Base-by-base conservation (phyloP, 2,888 invertebrate genomes). In the Caenorhabditis wallacei region DNA sequence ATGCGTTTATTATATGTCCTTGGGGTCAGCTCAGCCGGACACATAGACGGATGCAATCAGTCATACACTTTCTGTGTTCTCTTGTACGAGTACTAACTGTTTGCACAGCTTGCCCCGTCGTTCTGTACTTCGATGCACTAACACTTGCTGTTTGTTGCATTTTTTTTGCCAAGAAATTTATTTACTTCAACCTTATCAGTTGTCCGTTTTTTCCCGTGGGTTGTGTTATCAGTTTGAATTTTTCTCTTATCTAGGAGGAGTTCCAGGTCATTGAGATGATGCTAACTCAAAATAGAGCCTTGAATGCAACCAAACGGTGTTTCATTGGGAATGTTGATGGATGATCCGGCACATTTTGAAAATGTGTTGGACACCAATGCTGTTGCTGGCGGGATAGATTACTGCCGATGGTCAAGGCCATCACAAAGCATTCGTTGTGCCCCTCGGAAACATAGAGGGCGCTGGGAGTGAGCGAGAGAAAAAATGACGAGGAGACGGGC, bases 391-490 rank as follows among this genome's bases (percentile, higher is more conserved):
- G 53, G 53, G 61, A 53, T 51, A 71, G 48, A 48, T 43, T 30
- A 26, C 37, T 57, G 48, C 57, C 57, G 68, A 48, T 76, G 76
- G 76, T 76, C 76, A 76, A 76, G 76, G 76, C 68, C 76, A 59
- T 51, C 76, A 68, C 68, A 68, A 37, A 76, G 68, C 66, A 68
- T 53, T 68, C 40, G 74, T 24, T 10, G 7, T 24, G 30, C 26
- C 30, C 46, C 24, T 48, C 76, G 72, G 30, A 72, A 72, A 63
- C 72, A 37, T 63, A 64, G 64, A 57, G 75, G 48, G 51, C 64
- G 56, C 63, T 46, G 20, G 43, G 57, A 74, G 75, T 18, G 46
- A 18, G 46, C 8, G 46, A n/a, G n/a, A 48, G n/a, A 18, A 13
- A 18, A 66, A 53, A 30, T 35, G 64, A 35, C 63, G 43, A 40